Evolutionary conservation across 1,140 invertebrate species (phyloP), one percentile per base, ranked within the genome.

Genomic region (Triops longicaudatus): DNA sequence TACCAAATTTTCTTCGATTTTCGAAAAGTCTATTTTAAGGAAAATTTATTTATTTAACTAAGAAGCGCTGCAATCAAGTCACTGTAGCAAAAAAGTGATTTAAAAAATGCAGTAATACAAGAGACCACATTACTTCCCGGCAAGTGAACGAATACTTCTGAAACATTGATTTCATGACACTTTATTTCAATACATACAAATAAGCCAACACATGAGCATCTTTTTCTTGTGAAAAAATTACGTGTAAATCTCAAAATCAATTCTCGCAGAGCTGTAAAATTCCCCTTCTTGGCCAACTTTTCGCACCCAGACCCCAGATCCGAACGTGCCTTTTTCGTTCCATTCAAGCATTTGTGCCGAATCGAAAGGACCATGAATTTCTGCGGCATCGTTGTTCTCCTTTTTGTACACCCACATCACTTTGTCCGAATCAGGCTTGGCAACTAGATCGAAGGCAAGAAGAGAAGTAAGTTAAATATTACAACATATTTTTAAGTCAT

Each of bases 361-460:
- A 0, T 89, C 88, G 83, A 91, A 92, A 0, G 96, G 96, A 1
- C 96, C 96, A 80, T 94, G 90, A 14, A 95, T 84, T 83, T 92
- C 88, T 22, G 91, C 89, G 77, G 89, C 86, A 74, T 92, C 90
- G 79, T 90, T 87, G 81, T 94, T 89, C 41, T 90, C 90, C 92
- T 93, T 94, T 85, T 95, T 97, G 80, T 94, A 93, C 83, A 97
- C 94, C 96, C 96, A 98, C 81, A 87, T 89, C 0, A 96, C 86
- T 81, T 88, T 87, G 28, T 77, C 72, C 26, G 72, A 41, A 44
- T 41, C 79, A 80, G 72, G 41, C 42, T 75, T 44, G 9, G 76
- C 37, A 63, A 27, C 31, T 76, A 31, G 73, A 22, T 75, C n/a
- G n/a, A 12, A 50, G 26, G n/a, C n/a, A n/a, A n/a, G n/a, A n/a